These are phyloP conservation scores for Philonicus albiceps DNA, from an alignment of 2,888 invertebrate species.

Conservation along the genomic window DNA sequence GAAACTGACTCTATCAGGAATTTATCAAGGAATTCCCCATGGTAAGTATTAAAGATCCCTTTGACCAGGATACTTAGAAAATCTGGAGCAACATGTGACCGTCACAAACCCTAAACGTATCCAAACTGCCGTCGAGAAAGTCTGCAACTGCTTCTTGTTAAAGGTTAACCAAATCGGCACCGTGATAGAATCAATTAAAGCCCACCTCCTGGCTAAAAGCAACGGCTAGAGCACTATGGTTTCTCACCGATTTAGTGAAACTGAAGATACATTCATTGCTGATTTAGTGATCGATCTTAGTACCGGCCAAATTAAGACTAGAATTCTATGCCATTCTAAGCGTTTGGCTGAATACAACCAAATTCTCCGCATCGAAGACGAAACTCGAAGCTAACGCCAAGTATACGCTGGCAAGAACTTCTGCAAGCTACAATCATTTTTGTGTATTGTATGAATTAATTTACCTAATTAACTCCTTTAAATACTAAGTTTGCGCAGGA, in stretches of 20 bases:
- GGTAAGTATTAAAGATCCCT: constrained; percentile 98
- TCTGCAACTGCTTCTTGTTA: constrained; percentile 95
- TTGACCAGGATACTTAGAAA: constrained; percentile 98
- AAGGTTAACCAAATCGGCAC: constrained; percentile 99
- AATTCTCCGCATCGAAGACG: constrained; percentile 96
- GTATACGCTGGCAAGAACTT: constrained; percentile 95
- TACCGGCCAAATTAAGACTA: constrained; percentile 99
- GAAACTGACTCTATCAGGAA: constrained; percentile 86
- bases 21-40: constrained; percentile 93
- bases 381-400: constrained; percentile 90
- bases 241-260: constrained; percentile 97
- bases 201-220: constrained; percentile 85
- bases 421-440: constrained; percentile 84
- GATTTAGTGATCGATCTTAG: constrained; percentile 98
- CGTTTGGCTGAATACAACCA: constrained; percentile 99
- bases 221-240: constrained; percentile 99
- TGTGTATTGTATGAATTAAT: no score
- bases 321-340: constrained; percentile 98
- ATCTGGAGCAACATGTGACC: constrained; percentile 90
- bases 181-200: constrained; percentile 96
- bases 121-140: constrained; percentile 91
- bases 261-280: constrained; percentile 99
- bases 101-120: constrained; percentile 95
- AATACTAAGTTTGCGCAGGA: background rate
- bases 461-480: background rate